A percentile compares a stretch with the other conserved stretches of the same genome.
Conservation (phyloP, 2,113 vertebrate species). For the Chunga burmeisteri region DNA sequence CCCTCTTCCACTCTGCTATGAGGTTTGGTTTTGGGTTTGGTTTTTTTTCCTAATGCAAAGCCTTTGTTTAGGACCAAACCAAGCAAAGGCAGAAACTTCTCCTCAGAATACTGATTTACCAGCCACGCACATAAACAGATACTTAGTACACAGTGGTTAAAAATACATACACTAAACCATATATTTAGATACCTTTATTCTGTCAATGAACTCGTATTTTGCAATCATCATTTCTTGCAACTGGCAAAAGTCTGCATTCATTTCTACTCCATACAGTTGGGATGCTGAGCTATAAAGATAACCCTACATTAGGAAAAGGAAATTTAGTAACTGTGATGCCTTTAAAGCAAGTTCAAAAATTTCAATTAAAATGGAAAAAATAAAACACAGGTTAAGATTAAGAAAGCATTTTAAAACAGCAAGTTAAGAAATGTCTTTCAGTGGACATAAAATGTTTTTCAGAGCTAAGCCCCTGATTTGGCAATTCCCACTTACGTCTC, state of each 20-base stretch:
- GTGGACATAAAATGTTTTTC: neutral
- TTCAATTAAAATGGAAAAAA: neutral
- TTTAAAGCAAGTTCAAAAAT: neutral
- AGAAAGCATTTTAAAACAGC: neutral
- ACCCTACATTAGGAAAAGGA: slow-evolving; percentile 77
- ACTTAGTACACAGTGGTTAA: neutral
- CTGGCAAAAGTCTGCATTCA: slow-evolving; percentile 86
- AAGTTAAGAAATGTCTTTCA: neutral
- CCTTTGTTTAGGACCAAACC: neutral
- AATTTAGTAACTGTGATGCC: neutral
- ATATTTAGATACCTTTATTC: slow-evolving; percentile 80
- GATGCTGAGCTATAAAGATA: slow-evolving; percentile 88
- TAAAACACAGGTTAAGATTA: neutral
- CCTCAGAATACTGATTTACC: neutral
- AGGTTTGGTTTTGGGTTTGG: neutral
- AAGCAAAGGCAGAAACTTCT: neutral
- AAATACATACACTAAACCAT: neutral
- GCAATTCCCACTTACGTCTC: neutral
- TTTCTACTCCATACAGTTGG: slow-evolving; percentile 85
- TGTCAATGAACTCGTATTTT: slow-evolving; percentile 84
- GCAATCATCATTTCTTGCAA: slow-evolving; percentile 83
- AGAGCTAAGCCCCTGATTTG: neutral
- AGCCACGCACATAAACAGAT: neutral
- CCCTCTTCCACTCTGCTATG: neutral
- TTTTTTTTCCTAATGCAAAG: neutral